Evolutionary conservation across 2,888 invertebrate species (phyloP), one percentile per base, ranked within the genome.

Genomic region (Liopterus haemorrhoidalis): DNA sequence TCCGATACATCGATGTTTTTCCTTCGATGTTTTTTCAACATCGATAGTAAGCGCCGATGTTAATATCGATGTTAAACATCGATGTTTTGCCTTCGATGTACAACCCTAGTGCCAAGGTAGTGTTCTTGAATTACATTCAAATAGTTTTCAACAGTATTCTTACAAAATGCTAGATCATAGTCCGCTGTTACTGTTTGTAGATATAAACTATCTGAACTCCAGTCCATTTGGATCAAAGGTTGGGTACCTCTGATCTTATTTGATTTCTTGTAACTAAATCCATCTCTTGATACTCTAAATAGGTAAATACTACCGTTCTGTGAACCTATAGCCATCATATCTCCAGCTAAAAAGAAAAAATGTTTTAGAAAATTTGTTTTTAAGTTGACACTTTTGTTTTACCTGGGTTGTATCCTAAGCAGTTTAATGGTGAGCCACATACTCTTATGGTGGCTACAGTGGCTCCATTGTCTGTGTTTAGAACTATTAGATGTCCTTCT

Each of bases 121-220:
- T n/a, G n/a, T n/a, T n/a, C n/a, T n/a, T n/a, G n/a, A n/a, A n/a
- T n/a, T n/a, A n/a, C n/a, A n/a, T n/a, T n/a, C n/a, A n/a, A n/a
- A n/a, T n/a, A n/a, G n/a, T n/a, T n/a, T n/a, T n/a, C n/a, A n/a
- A n/a, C n/a, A n/a, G n/a, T n/a, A n/a, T n/a, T n/a, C 85, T 79
- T 72, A 89, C 89, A 93, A 68, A 89, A 92, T 4, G 85, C 76
- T 38, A 91, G 70, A 64, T 93, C 92, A 57, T 89, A 90, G 63
- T 93, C 92, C 46, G 87, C 85, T 11, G 92, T 89, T 40, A 88
- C 89, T 0, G 90, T 87, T 70, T 92, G 92, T 46, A 94, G 70
- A 63, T 81, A 89, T 62, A 81, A 83, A 44, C 90, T 87, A 61
- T 93, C 92, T 27, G 84, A 79, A 64, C 92, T 91, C 92, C 92